Conservation (phyloP, 2,113 vertebrate genomes). For the Rostratula benghalensis region DNA sequence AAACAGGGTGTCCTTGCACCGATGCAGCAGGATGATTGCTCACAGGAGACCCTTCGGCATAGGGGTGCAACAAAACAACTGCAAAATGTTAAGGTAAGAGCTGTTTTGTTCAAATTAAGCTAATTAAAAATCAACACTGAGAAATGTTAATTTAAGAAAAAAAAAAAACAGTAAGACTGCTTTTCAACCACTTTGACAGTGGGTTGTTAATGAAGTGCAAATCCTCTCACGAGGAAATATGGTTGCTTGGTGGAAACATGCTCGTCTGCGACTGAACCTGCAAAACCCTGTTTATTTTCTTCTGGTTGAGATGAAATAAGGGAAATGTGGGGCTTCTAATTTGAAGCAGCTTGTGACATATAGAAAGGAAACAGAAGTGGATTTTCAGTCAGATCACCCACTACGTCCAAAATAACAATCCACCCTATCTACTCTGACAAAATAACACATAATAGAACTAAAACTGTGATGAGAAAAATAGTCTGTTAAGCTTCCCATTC, state of each 20-base stretch:
- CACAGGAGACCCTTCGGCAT: background rate
- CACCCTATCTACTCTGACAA: constrained; percentile 60
- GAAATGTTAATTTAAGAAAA: background rate
- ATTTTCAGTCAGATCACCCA: constrained; percentile 58
- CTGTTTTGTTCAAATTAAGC: background rate
- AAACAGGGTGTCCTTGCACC: background rate
- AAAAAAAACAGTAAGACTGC: background rate
- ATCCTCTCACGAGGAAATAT: background rate
- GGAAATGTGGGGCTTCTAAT: constrained; percentile 1
- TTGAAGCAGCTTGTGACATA: constrained; percentile 37
- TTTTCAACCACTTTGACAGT: background rate
- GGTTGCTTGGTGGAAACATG: background rate
- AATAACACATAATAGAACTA: constrained; percentile 66
- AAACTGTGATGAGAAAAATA: constrained; percentile 63
- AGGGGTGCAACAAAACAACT: background rate
- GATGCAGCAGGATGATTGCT: background rate
- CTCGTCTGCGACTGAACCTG: background rate
- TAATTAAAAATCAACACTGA: background rate
- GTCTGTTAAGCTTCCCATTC: constrained; percentile 51
- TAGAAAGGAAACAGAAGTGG: constrained; percentile 43
- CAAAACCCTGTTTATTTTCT: background rate
- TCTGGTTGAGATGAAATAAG: background rate
- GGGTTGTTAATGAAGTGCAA: background rate
- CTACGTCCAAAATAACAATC: constrained; percentile 66
- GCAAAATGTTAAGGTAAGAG: background rate